Percentiles rank a stretch among this genome's conserved stretches.
Evolutionary conservation across 2,797 vertebrate genomes (phyloP).

Genomic region (Sardinella longiceps): DNA sequence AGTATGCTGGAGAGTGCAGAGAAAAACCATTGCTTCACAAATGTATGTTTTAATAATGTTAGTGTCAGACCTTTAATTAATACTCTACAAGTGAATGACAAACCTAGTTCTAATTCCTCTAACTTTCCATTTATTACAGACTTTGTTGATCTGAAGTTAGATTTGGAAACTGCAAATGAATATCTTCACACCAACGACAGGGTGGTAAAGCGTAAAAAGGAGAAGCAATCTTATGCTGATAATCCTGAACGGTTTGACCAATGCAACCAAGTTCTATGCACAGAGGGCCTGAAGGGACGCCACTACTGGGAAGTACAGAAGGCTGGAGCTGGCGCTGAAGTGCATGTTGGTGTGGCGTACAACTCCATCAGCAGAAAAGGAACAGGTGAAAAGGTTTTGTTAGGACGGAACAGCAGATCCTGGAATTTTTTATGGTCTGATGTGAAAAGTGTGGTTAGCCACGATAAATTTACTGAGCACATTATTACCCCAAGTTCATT

Average conservation of each 20-base stretch:
- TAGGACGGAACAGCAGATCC: not conserved
- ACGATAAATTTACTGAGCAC: not conserved
- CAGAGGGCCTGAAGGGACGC: not conserved
- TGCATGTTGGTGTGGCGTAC: constrained; percentile 33
- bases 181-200: not conserved
- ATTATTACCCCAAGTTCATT: not conserved
- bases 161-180: constrained; percentile 11
- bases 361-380: not conserved
- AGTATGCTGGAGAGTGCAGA: constrained; percentile 17
- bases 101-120: not conserved
- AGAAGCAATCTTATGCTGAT: not conserved
- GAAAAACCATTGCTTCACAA: constrained; percentile 18
- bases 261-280: constrained; percentile 32
- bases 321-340: not conserved
- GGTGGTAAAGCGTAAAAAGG: not conserved
- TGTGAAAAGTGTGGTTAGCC: not conserved
- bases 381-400: rapidly evolving
- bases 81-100: not conserved
- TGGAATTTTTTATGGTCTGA: constrained; percentile 31
- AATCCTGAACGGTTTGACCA: not conserved
- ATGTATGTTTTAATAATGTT: constrained; percentile 22
- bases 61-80: no score
- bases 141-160: not conserved
- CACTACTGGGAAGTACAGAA: constrained; percentile 14
- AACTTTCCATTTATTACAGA: constrained; percentile 1